Evolutionary conservation across 2,113 vertebrate genomes (phyloP), one percentile per base, ranked within the genome.

Genomic region (Phainopepla nitens): DNA sequence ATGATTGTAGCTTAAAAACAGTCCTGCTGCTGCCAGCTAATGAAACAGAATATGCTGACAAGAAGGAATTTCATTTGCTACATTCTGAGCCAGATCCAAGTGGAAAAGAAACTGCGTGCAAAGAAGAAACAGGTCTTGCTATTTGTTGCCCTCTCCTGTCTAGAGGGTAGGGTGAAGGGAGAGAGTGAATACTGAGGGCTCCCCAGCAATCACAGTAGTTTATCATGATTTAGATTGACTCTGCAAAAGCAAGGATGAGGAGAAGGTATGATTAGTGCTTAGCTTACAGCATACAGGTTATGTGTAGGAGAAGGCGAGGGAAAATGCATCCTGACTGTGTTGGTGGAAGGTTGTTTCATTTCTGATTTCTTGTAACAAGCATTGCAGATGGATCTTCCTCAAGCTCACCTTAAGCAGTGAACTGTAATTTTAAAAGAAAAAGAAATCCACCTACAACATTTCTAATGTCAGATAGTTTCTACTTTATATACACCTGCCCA

Each of bases 361-460:
- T 93, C 49, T 9, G 16, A 83, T 64, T 75, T 71, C 64, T 78
- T 79, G 9, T 44, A 83, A 92, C 28, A 87, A 79, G 22, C 36
- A 44, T 7, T 81, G 42, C 29, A 87, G 66, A 54, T 88, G 81
- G 42, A 82, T 65, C 39, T 93, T 92, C 64, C 73, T 85, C 18
- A 80, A 85, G 31, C 27, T 89, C 49, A 54, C 62, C 58, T 56
- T 14, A 84, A 94, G 24, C 31, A 88, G 25, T 77, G 54, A 90
- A 90, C 79, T 20, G 42, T 47, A 81, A 88, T 94, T 94, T 85
- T 73, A 51, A 79, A 92, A 79, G 91, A 89, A 93, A 93, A 69
- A 78, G 28, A 89, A 95, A 81, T 86, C 71, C 82, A 91, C 90
- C 72, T 85, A 90, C 90, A 95, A 66, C 25, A 33, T 72, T 79